Base-by-base conservation (phyloP, 2,888 invertebrate genomes). In the Andrena fulva region DNA sequence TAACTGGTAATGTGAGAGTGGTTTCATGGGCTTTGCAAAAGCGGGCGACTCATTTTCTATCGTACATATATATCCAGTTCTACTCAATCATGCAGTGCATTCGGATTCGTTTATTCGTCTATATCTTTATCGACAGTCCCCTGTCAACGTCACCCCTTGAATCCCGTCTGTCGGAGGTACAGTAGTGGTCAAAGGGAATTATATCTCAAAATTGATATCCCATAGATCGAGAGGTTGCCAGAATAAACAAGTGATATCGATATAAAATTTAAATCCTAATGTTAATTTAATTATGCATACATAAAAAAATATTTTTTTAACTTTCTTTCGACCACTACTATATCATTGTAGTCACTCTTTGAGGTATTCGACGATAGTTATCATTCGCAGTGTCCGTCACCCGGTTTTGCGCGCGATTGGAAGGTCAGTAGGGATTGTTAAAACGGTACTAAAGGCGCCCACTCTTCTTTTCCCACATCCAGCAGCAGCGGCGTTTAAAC, bases 401-500 rank as follows among this genome's bases (percentile, higher is more conserved):
- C 84, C 86, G 76, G 62, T 84, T 76, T 71, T 80, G 71, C 80
- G 60, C 73, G 42, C 42, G 20, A 48, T 66, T 24, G 31, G 48
- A 29, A 63, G 35, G 10, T 66, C 29, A 27, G 72, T 6, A 50
- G 29, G 20, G 33, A 8, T 48, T 20, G 56, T 35, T 24, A 27
- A 56, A 27, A 8, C 24, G 10, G 4, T 24, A 27, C 54, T 24
- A 8, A 0, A 6, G n/a, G 16, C 33, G 48, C 20, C 20, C 20
- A 35, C 4, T 31, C 52, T 20, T 24, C 33, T 12, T 62, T 67
- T 70, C 82, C 81, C 85, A 77, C 83, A 71, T 84, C 82, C 79
- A 85, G 82, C 89, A 88, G 86, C 90, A 90, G 82, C 84, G 77
- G 82, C 84, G 77, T 66, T 56, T 33, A 33, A 67, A 72, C 27